Evolutionary conservation across 2,888 invertebrate species (phyloP).

Genomic region (Acanthopleura granulata): DNA sequence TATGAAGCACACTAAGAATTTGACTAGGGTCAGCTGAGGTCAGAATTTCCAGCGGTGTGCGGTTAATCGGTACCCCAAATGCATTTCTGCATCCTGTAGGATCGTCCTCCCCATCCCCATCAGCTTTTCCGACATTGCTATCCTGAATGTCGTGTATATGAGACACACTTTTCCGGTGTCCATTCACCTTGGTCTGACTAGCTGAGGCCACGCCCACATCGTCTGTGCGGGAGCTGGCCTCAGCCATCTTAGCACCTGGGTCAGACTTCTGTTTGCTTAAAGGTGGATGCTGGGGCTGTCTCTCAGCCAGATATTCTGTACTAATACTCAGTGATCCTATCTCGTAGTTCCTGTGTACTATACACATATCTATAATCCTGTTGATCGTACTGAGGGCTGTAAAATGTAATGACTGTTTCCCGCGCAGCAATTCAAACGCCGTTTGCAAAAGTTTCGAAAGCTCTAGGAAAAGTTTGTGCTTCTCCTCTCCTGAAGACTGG

Average conservation of each 20-base stretch:
- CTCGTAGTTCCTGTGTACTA: slow-evolving; percentile 70
- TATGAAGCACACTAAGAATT: slow-evolving; percentile 74
- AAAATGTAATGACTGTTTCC: slow-evolving; percentile 75
- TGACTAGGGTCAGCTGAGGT: slow-evolving; percentile 70
- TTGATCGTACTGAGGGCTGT: slow-evolving; percentile 76
- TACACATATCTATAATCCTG: slow-evolving; percentile 73
- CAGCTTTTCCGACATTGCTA: neutral
- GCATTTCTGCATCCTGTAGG: neutral
- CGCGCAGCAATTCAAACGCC: slow-evolving; percentile 74
- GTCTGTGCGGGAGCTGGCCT: neutral
- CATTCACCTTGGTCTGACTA: neutral
- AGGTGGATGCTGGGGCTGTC: neutral
- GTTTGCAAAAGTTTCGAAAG: slow-evolving; percentile 74
- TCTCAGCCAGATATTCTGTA: slow-evolving; percentile 22
- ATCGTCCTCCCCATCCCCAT: neutral
- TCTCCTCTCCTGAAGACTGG: slow-evolving; percentile 45
- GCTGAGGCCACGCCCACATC: neutral
- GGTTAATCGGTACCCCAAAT: slow-evolving; percentile 37
- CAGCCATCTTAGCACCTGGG: neutral
- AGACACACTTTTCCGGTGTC: slow-evolving; percentile 16
- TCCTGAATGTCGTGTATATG: neutral
- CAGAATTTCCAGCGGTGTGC: slow-evolving; percentile 64
- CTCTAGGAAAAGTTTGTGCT: slow-evolving; percentile 66
- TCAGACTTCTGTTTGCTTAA: neutral
- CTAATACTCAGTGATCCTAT: slow-evolving; percentile 40